These are phyloP conservation scores for Agonopterix alstromeriana DNA, from an alignment of 2,888 invertebrate species.

Conservation along the genomic window DNA sequence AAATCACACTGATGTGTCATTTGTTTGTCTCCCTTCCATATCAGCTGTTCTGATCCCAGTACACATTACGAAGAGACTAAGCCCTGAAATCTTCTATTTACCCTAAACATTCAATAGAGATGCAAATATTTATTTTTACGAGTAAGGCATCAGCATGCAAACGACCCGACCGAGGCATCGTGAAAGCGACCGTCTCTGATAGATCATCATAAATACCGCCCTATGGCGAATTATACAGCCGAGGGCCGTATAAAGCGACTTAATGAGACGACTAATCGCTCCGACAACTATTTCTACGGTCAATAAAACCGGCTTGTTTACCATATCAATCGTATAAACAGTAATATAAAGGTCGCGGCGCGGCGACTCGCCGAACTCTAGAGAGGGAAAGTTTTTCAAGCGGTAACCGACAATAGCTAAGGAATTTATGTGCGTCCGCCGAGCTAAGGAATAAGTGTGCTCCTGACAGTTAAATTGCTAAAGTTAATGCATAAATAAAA, in stretches of 20 bases:
- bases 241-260: slow-evolving; percentile 22
- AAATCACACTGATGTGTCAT: slow-evolving; percentile 1
- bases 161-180: slow-evolving; percentile 12
- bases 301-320: slow-evolving; percentile 31
- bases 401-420: slow-evolving; percentile 33
- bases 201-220: slow-evolving; percentile 25
- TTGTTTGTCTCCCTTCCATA: too few relatives aligned
- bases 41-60: too few relatives aligned
- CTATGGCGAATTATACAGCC: slow-evolving; percentile 23
- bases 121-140: slow-evolving; percentile 38
- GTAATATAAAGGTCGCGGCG: slow-evolving; percentile 31
- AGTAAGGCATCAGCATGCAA: slow-evolving; percentile 27
- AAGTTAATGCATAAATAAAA: slow-evolving; percentile 73
- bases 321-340: slow-evolving; percentile 45
- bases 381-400: slow-evolving; percentile 2
- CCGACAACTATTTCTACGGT: slow-evolving; percentile 24
- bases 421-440: slow-evolving; percentile 34
- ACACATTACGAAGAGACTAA: slow-evolving; percentile 2
- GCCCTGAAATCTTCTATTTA: slow-evolving; percentile 15
- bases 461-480: slow-evolving; percentile 60
- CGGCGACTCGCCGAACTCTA: slow-evolving; percentile 2
- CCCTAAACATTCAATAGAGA: slow-evolving; percentile 36
- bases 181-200: slow-evolving; percentile 3
- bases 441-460: slow-evolving; percentile 29
- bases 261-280: slow-evolving; percentile 47